Base-by-base conservation (phyloP, 2,888 invertebrate genomes). In the Drosophila falleni region DNA sequence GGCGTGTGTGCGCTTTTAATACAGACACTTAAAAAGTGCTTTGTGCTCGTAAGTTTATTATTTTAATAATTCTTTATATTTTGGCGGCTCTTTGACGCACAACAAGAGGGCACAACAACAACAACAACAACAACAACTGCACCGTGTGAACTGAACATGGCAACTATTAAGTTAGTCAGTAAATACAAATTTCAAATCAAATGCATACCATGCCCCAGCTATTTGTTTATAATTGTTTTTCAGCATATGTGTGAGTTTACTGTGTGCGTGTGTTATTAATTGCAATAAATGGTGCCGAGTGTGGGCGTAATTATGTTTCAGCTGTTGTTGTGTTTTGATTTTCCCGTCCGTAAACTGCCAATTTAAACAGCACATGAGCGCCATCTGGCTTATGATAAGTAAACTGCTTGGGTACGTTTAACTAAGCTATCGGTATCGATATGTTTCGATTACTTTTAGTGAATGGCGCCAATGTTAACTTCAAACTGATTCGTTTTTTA, bases 1-100 rank as follows among this genome's bases (percentile, higher is more conserved):
- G 42, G 19, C 55, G 41, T 41, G 33, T 59, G 53, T 37, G 26
- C 37, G 56, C 56, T 53, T 62, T 60, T 62, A 76, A 63, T 61
- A 50, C 65, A 69, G 69, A 74, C 90, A 84, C 90, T 89, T 89
- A 69, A 86, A 83, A 86, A 86, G 77, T 66, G 87, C 89, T 80
- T 74, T 78, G 79, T 60, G 49, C 63, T 54, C 63, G 15, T 70
- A 60, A 65, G 87, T 84, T 84, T 89, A 84, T 88, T 84, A 89
- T 84, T 82, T 84, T 76, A 84, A 84, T 84, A 89, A 89, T 88
- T 85, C 65, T 47, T 71, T 65, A 74, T 56, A 54, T 65, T 63
- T 78, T 64, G 55, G 71, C 65, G 63, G 83, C 81, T 83, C 88
- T 87, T 81, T 81, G 81, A 87, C 86, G 88, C 82, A 89, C 70